phyloP scores from a whole-genome alignment of 1,140 invertebrate genomes.

The Microplitis demolitor region DNA sequence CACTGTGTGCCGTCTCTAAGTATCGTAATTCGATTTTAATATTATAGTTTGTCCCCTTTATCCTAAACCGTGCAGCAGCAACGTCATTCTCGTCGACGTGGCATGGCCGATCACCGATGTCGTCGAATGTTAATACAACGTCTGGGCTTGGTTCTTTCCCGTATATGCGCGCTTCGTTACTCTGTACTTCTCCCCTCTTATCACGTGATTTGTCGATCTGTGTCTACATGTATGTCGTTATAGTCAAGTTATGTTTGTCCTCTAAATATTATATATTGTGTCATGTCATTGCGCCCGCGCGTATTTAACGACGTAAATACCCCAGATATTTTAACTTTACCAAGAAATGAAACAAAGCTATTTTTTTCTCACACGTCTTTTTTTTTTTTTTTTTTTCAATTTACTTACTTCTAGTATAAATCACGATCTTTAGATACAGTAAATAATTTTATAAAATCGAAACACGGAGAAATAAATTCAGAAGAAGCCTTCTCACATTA shows the following conservation, averaged over 20 bases:
- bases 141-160: conserved; percentile 13
- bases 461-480: no score
- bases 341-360: no score
- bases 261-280: background rate
- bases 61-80: conserved; percentile 7
- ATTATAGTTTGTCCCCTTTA: background rate
- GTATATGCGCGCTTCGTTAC: conserved; percentile 7
- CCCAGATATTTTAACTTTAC: no score
- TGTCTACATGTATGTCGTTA: background rate
- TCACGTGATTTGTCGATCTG: conserved; percentile 2
- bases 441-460: background rate
- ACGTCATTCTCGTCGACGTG: conserved; percentile 37
- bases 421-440: background rate
- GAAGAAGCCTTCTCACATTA: no score
- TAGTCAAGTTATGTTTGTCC: background rate
- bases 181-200: background rate
- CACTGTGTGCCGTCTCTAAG: background rate
- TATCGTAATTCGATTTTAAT: background rate
- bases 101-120: conserved; percentile 24
- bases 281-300: background rate
- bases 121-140: conserved; percentile 15
- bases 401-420: no score
- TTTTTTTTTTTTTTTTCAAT: background rate
- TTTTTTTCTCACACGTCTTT: no score
- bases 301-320: background rate